phyloP scores from a whole-genome alignment of 2,797 vertebrate genomes.

The Pantherophis vulpinus region DNA sequence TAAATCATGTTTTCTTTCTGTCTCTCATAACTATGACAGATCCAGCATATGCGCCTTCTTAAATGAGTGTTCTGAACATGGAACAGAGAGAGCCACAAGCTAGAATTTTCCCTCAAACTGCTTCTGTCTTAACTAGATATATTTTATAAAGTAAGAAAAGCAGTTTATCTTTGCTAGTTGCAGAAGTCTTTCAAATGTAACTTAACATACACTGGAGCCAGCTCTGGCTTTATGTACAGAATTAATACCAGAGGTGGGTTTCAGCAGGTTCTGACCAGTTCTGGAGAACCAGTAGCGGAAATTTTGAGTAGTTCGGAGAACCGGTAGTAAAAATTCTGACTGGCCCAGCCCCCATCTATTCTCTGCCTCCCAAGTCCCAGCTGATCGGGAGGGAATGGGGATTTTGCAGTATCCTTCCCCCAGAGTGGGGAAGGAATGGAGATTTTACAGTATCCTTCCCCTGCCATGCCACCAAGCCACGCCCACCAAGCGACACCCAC shows the following conservation, averaged over 20 bases:
- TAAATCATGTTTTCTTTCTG: background rate
- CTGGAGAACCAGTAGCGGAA: too few relatives aligned
- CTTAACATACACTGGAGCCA: background rate
- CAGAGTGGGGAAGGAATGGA: too few relatives aligned
- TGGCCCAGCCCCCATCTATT: too few relatives aligned
- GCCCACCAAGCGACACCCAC: too few relatives aligned
- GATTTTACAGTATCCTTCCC: too few relatives aligned
- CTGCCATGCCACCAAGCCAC: too few relatives aligned
- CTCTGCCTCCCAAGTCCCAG: too few relatives aligned
- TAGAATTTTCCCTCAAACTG: background rate
- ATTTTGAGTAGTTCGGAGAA: too few relatives aligned
- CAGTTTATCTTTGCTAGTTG: background rate
- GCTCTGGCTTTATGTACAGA: background rate
- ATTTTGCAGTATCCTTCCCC: too few relatives aligned
- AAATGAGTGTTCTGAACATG: background rate
- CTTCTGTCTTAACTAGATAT: background rate
- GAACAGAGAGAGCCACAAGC: background rate
- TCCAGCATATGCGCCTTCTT: background rate
- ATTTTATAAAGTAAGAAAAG: background rate
- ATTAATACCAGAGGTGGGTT: background rate
- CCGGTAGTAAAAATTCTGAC: too few relatives aligned
- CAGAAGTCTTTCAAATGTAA: background rate
- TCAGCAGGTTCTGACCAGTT: too few relatives aligned
- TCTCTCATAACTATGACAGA: background rate
- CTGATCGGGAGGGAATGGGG: too few relatives aligned